Evolutionary conservation across 92 coral and sea anemone species (phyloP).

Genomic region (Ricordea florida): DNA sequence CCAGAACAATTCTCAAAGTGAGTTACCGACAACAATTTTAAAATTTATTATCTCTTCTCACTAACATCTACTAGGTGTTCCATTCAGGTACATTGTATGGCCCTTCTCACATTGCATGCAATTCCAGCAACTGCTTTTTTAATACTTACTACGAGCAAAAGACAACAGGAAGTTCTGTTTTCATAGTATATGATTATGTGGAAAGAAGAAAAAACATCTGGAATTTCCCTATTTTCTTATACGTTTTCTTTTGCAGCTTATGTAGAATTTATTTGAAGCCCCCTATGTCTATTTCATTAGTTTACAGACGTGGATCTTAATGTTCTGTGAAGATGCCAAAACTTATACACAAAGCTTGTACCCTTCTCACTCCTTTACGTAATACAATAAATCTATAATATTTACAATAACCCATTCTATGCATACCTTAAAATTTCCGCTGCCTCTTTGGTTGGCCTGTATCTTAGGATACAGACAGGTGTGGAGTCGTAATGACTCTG

Average conservation of each 20-base stretch:
- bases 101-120: too few relatives aligned
- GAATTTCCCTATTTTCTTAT: conserved; percentile 2
- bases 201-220: too few relatives aligned
- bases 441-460: conserved; percentile 15
- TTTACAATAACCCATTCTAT: conserved; percentile 3
- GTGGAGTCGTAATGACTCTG: background rate
- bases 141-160: background rate
- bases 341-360: background rate
- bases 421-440: conserved; percentile 4
- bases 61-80: conserved; percentile 6
- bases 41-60: background rate
- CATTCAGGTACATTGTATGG: conserved; percentile 2
- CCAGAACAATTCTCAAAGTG: too few relatives aligned
- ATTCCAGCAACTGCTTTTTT: background rate
- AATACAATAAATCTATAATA: background rate
- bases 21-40: background rate
- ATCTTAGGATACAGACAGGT: conserved; percentile 12
- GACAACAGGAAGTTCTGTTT: background rate
- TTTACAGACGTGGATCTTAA: conserved; percentile 2
- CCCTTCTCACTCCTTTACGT: background rate
- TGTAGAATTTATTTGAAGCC: background rate
- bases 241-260: conserved; percentile 2
- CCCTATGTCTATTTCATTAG: background rate
- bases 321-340: conserved; percentile 14
- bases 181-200: too few relatives aligned